Base-by-base conservation (phyloP, 2,113 vertebrate genomes). In the Glaucidium brasilianum region DNA sequence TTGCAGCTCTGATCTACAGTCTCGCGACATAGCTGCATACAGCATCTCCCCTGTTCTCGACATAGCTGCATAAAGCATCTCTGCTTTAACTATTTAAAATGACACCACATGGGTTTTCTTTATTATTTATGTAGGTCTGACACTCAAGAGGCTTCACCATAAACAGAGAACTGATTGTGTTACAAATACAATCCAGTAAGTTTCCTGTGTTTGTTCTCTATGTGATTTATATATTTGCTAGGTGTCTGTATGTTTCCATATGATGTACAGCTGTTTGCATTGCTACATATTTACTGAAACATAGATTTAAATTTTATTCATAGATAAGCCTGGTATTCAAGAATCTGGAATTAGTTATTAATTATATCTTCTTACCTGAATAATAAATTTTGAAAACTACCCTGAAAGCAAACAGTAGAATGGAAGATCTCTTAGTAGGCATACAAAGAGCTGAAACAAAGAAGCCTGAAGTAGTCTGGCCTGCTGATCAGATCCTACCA, bases 61-160 rank as follows among this genome's bases (percentile, higher is more conserved):
- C 22, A 47, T 19, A 79, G 71, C n/a, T 82, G 20, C 43, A 41
- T 52, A 23, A 3, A 60, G 9, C 21, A 52, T 58, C 49, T 72
- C 56, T 75, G 17, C 47, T 85, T 63, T 78, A 60, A 23, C 17
- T 56, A 37, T 64, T 88, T 68, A 77, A 87, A 88, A 92, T 35
- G 21, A 50, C 49, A 74, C 29, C 41, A 50, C 30, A 41, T 49
- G 21, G 16, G 11, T 62, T 68, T 71, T 39, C 26, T 78, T 62
- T 59, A 52, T 86, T 93, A 88, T 82, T 85, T 81, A 66, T 59
- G 37, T 34, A 55, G 6, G 6, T 53, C 47, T 37, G 21, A 77
- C 3, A 1, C 29, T 92, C 55, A 45, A 58, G 32, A 71, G 29
- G 18, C 15, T 83, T 22, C 18, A 29, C 14, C 0, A 0, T 62